phyloP scores from a whole-genome alignment of 1,140 invertebrate genomes.

The Procambarus virginalis region DNA sequence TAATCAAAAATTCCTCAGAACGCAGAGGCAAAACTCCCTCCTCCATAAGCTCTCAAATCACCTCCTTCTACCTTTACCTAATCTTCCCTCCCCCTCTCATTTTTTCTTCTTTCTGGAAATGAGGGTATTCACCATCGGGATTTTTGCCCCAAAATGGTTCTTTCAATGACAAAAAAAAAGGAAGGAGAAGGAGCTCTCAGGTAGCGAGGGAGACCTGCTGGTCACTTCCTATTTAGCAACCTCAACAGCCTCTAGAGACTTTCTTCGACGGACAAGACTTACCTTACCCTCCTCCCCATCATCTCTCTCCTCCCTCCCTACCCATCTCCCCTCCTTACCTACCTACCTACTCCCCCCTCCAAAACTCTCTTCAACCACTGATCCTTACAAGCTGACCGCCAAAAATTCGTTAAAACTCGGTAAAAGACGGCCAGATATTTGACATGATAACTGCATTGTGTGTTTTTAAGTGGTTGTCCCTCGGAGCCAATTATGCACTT shows the following conservation, averaged over 20 bases:
- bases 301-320: background rate
- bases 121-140: slow-evolving; percentile 45
- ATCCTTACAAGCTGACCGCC: slow-evolving; percentile 52
- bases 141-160: slow-evolving; percentile 44
- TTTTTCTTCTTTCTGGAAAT: slow-evolving; percentile 28
- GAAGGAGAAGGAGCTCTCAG: slow-evolving; percentile 8
- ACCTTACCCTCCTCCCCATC: no score
- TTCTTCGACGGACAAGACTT: no score
- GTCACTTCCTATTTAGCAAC: slow-evolving; percentile 35
- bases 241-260: background rate
- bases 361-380: background rate
- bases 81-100: background rate
- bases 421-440: slow-evolving; percentile 43
- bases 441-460: slow-evolving; percentile 64
- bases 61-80: slow-evolving; percentile 33
- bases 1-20: background rate
- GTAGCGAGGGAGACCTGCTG: slow-evolving; percentile 21
- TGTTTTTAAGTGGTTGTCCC: slow-evolving; percentile 54
- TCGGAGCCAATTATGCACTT: slow-evolving; percentile 52
- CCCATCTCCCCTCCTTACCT: slow-evolving; percentile 5
- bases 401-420: slow-evolving; percentile 61
- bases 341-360: background rate
- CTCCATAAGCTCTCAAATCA: slow-evolving; percentile 29
- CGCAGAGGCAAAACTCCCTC: background rate
- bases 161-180: slow-evolving; percentile 23